Evolutionary conservation across 2,113 vertebrate genomes (phyloP), one percentile per base, ranked within the genome.

Genomic region (Alectura lathami): DNA sequence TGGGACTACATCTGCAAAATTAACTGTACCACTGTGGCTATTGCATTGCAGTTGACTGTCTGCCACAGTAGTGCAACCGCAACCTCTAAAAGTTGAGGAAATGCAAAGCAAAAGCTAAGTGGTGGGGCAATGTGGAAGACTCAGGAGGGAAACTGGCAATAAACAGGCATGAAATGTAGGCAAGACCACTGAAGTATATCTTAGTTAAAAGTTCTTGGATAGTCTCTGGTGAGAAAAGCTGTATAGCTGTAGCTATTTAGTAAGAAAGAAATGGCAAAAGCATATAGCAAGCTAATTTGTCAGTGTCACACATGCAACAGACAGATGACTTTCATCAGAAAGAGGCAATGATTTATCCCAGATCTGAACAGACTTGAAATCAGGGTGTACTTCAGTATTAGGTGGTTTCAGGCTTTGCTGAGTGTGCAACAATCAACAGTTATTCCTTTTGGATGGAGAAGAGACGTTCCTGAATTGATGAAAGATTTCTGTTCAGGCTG

Each of bases 21-120:
- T 20, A n/a, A 0, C 12, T 45, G 27, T 45, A 38, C 29, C 4
- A 1, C 30, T 27, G 27, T 3, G 0, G 10, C 20, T 88, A 17
- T 50, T 50, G 9, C 5, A 9, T 13, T 45, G 11, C 47, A 23
- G 23, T 43, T 82, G 38, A 16, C 27, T 73, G 13, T 23, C 42
- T 38, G 8, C 26, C 0, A 0, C 13, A 32, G 26, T 40, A 36
- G 17, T 10, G 29, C 2, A 5, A n/a, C n/a, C n/a, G 30, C 20
- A 13, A 48, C 14, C 13, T 48, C 16, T 14, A 23, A 48, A 23
- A 14, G 16, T 38, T 59, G 40, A 89, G 40, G 32, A 72, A 81
- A 89, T 23, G 17, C 5, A 45, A 63, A 72, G 24, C 36, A 67
- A 74, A 77, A 4, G 4, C 17, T 91, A 2, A 1, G 29, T 47